Evolutionary conservation across 2,888 invertebrate species (phyloP), one percentile per base, ranked within the genome.

Genomic region (Oxytorus armatus): DNA sequence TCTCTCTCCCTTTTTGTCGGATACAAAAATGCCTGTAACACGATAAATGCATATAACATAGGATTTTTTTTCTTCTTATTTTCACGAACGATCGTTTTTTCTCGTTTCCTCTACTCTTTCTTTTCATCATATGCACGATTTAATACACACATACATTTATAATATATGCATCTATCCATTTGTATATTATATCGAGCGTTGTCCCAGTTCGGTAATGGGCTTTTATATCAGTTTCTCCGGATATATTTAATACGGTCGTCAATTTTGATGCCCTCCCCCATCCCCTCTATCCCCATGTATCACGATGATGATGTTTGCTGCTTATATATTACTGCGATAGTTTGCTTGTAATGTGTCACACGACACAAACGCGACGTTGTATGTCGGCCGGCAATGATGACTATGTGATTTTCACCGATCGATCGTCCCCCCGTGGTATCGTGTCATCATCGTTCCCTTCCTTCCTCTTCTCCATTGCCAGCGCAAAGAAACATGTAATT

Each of bases 401-500:
- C 79, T 63, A n/a, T n/a, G 55, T 29, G 29, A 44, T 74, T 79
- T 79, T 75, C 79, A 75, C 79, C 65, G 80, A 77, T 65, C 69
- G 69, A 73, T 73, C 69, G 21, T 10, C 8, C 5, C 21, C 57
- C 10, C 25, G 51, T 25, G 39, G 66, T 75, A 66, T 65, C 70
- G 61, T 76, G 47, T 72, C 75, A 70, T 79, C 75, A 75, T 79
- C 75, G 70, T 61, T n/a, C n/a, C 36, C 14, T 49, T 51, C 16
- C 70, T 44, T n/a, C n/a, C 51, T 36, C 39, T 16, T 8, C 5
- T 42, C 42, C 18, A 25, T 36, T 18, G n/a, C n/a, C n/a, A n/a
- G n/a, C n/a, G n/a, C n/a, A n/a, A n/a, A n/a, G n/a, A 77, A 23
- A 77, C 77, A 47, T 73, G 61, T 73, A 73, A 77, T 80, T 77